A percentile compares a stretch with the other conserved stretches of the same genome.
Evolutionary conservation across 1,140 invertebrate genomes (phyloP).

Genomic region (Meteorus sp.): DNA sequence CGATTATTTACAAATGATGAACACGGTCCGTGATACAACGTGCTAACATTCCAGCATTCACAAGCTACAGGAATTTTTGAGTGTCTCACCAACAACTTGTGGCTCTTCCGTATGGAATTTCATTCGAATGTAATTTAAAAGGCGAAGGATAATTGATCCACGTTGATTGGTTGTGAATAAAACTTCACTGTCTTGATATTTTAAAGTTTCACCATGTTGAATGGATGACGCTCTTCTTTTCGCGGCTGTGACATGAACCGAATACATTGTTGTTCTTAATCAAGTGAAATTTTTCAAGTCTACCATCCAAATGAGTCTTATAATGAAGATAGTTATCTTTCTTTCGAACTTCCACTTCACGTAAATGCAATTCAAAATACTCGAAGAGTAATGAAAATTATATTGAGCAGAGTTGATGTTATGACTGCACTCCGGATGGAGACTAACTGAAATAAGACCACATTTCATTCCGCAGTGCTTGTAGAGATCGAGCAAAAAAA

Average conservation of each 20-base stretch:
- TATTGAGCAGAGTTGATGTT: background rate
- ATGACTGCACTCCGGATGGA: background rate
- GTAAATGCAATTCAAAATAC: no score
- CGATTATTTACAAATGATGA: no score
- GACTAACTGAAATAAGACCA: conserved; percentile 6
- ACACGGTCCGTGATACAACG: no score
- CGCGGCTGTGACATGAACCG: conserved; percentile 41
- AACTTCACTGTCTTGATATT: conserved; percentile 35
- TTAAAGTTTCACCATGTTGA: conserved; percentile 28
- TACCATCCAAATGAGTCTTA: no score
- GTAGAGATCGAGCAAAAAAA: conserved; percentile 15
- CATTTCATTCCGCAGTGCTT: conserved; percentile 24
- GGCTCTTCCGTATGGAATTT: conserved; percentile 39
- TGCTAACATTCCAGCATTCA: no score
- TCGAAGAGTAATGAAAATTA: no score
- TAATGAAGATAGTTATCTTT: no score
- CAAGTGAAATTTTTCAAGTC: no score
- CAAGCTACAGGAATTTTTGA: no score
- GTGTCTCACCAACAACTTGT: conserved; percentile 42
- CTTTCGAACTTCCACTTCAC: no score
- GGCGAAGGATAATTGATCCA: conserved; percentile 41
- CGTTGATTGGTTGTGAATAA: conserved; percentile 35
- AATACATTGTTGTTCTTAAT: conserved; percentile 40
- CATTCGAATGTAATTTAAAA: conserved; percentile 43
- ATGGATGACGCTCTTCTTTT: conserved; percentile 31